These are phyloP conservation scores for Puffinus mauretanicus DNA, from an alignment of 2,113 vertebrate genomes.

Conservation along the genomic window DNA sequence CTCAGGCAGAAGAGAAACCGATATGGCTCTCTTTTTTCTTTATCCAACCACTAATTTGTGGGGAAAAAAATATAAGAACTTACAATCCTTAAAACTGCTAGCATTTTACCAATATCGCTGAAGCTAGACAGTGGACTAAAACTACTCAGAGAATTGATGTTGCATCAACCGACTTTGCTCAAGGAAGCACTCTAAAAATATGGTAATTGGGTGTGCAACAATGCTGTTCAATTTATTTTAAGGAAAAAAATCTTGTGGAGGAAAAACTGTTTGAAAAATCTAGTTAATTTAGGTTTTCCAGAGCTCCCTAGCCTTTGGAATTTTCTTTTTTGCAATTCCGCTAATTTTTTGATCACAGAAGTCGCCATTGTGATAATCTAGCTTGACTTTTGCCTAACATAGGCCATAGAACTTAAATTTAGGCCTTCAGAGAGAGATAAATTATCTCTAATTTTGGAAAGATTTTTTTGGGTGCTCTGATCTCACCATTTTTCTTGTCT, in stretches of 20 bases:
- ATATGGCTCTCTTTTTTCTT: neutral
- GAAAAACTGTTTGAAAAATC: neutral
- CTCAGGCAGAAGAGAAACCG: neutral
- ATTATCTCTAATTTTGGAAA: neutral
- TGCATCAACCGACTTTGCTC: neutral
- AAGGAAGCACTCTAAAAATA: neutral
- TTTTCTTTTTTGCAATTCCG: neutral
- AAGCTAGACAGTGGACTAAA: neutral
- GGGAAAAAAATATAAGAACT: neutral
- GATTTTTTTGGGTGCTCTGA: neutral
- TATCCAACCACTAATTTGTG: neutral
- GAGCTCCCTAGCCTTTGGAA: neutral
- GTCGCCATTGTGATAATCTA: conserved; percentile 64
- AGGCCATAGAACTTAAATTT: conserved; percentile 33
- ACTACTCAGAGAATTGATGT: neutral
- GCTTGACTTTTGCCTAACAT: conserved; percentile 41
- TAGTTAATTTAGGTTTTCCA: neutral
- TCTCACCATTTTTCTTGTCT: neutral
- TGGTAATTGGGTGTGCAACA: neutral
- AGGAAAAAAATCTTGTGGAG: neutral
- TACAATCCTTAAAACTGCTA: neutral
- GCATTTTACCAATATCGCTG: neutral
- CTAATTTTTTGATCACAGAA: conserved; percentile 40
- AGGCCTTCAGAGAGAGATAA: neutral
- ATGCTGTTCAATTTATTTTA: neutral